Evolutionary conservation across 2,113 vertebrate species (phyloP).

Genomic region (Corythornis vintsioides): DNA sequence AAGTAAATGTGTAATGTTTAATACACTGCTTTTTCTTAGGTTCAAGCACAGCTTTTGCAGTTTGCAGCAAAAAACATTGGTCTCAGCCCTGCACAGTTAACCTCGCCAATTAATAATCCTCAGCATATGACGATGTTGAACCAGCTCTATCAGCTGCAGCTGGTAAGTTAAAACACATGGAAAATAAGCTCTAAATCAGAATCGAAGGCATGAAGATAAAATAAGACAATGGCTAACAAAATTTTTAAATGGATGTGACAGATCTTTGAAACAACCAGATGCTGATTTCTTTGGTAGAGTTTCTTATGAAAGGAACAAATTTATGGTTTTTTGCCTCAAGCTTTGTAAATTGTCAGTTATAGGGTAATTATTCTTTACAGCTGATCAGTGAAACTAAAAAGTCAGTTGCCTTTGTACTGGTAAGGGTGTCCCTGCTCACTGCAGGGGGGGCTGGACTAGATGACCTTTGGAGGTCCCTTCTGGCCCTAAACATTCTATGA

Average conservation of each 20-base stretch:
- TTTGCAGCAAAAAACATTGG: slow-evolving; percentile 99
- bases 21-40: slow-evolving; percentile 73
- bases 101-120: slow-evolving; percentile 99
- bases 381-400: not conserved
- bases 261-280: not conserved
- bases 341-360: slow-evolving; percentile 24
- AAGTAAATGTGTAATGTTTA: not conserved
- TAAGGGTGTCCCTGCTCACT: not conserved
- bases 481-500: too few relatives aligned
- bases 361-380: slow-evolving; percentile 17
- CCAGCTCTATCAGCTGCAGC: slow-evolving; percentile 99
- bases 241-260: not conserved
- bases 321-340: not conserved
- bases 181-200: slow-evolving; percentile 8
- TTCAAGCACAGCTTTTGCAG: slow-evolving; percentile 99
- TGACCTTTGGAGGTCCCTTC: too few relatives aligned
- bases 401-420: not conserved
- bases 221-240: not conserved
- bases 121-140: slow-evolving; percentile 99
- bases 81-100: slow-evolving; percentile 99
- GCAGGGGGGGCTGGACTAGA: too few relatives aligned
- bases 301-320: slow-evolving; percentile 1
- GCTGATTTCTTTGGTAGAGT: not conserved
- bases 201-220: not conserved
- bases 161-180: slow-evolving; percentile 81